These are phyloP conservation scores for Noctua fimbriata DNA, from an alignment of 2,888 invertebrate genomes.

Conservation along the genomic window DNA sequence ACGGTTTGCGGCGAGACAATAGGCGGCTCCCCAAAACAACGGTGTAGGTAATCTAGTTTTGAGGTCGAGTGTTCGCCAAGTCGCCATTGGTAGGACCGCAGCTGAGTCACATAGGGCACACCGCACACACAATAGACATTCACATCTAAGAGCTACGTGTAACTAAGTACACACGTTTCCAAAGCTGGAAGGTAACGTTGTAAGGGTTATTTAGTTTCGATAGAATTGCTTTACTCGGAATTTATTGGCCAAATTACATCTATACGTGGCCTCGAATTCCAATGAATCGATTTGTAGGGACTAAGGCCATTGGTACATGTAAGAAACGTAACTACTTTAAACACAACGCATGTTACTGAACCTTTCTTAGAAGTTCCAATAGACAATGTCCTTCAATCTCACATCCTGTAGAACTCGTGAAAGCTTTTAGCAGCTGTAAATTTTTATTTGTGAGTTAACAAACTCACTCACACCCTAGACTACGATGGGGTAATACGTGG, in stretches of 20 bases:
- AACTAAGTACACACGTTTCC: slow-evolving; percentile 65
- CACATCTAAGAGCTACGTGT: slow-evolving; percentile 68
- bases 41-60: slow-evolving; percentile 70
- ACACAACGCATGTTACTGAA: neutral
- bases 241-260: slow-evolving; percentile 63
- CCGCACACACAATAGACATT: slow-evolving; percentile 63
- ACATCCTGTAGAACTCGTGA: slow-evolving; percentile 23
- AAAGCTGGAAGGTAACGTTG: slow-evolving; percentile 59
- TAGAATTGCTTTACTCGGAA: slow-evolving; percentile 57
- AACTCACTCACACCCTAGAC: slow-evolving; percentile 35
- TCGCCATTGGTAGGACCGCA: slow-evolving; percentile 68
- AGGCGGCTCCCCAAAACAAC: slow-evolving; percentile 67
- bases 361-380: neutral
- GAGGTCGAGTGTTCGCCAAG: slow-evolving; percentile 65
- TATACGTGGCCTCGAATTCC: slow-evolving; percentile 48
- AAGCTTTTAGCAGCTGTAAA: slow-evolving; percentile 57
- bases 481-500: slow-evolving; percentile 46
- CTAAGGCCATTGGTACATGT: slow-evolving; percentile 3
- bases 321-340: neutral
- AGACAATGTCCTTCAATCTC: slow-evolving; percentile 2
- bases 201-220: slow-evolving; percentile 64
- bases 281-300: slow-evolving; percentile 38
- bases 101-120: slow-evolving; percentile 71
- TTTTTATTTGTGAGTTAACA: slow-evolving; percentile 60
- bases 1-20: slow-evolving; percentile 70